Conservation (phyloP, 1,140 invertebrate species). For the Ephestia elutella region DNA sequence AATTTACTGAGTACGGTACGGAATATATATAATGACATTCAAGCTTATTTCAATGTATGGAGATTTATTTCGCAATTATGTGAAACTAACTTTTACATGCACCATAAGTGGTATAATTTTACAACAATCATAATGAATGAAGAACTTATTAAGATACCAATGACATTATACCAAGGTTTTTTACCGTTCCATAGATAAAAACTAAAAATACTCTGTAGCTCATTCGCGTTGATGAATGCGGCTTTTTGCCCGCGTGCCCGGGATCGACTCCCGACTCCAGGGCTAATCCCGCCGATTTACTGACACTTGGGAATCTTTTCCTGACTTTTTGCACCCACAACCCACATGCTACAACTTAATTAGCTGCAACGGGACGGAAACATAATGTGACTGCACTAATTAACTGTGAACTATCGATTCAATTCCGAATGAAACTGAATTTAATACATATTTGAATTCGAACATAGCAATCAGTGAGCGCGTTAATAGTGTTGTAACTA, state of each 20-base stretch:
- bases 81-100: too few relatives aligned
- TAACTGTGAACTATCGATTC: conserved; percentile 11
- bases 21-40: too few relatives aligned
- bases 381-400: conserved; percentile 16
- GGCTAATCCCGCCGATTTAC: conserved; percentile 61
- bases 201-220: conserved; percentile 3
- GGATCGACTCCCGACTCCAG: conserved; percentile 4
- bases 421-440: not conserved
- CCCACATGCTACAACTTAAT: conserved; percentile 64
- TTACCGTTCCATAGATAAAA: too few relatives aligned
- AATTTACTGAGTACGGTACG: too few relatives aligned
- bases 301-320: conserved; percentile 60
- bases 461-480: conserved; percentile 14
- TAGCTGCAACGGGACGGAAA: conserved; percentile 56
- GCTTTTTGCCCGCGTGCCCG: conserved; percentile 61
- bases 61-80: too few relatives aligned
- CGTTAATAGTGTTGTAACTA: conserved; percentile 43
- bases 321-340: conserved; percentile 51
- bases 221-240: conserved; percentile 51
- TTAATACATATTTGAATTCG: too few relatives aligned
- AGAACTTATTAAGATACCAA: too few relatives aligned
- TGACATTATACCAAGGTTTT: too few relatives aligned
- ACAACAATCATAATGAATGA: too few relatives aligned
- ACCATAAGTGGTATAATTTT: too few relatives aligned
- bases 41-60: too few relatives aligned